Base-by-base conservation (phyloP, 2,113 vertebrate genomes). In the Podilymbus podiceps region DNA sequence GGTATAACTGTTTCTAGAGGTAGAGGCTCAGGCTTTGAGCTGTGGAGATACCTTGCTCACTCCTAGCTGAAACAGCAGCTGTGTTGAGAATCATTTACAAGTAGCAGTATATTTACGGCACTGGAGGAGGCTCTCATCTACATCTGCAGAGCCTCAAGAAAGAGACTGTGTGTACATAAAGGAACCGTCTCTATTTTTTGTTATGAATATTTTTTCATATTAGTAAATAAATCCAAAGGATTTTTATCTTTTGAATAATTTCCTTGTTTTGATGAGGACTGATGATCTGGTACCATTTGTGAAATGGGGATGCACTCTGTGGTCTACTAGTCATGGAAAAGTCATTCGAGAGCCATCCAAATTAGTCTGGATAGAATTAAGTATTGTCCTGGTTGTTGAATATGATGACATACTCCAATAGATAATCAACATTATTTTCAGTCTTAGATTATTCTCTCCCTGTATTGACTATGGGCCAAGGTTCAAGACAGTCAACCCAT, bases 351-450 rank as follows among this genome's bases (percentile, higher is more conserved):
- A 80, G n/a, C 42, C 35, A 22, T 71, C 84, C 40, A 85, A 15
- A 80, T 83, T 56, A 90, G 42, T 6, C 46, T 76, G 73, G 40
- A 30, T 52, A 52, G 78, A 88, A 62, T 76, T 85, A 85, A 85
- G 56, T 82, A 33, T 75, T 58, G 38, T 82, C 22, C 40, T 86
- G n/a, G 47, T 75, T 3, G 3, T 21, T 94, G 62, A 88, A 58
- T 88, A 44, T 64, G 64, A 60, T 80, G 67, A 60, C 30, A 56
- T 33, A 68, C 12, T 55, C 24, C 49, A 83, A 8, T 27, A 69
- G 50, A 71, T 76, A 64, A 59, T 83, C 73, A 75, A 4, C 28
- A 53, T 85, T 44, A 56, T 53, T 85, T 74, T 92, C 22, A 35
- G n/a, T 72, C 31, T 78, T 90, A 40, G 69, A 53, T 87, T 72